Conservation (phyloP, 2,888 invertebrate genomes). For the Leptopterna dolabrata region DNA sequence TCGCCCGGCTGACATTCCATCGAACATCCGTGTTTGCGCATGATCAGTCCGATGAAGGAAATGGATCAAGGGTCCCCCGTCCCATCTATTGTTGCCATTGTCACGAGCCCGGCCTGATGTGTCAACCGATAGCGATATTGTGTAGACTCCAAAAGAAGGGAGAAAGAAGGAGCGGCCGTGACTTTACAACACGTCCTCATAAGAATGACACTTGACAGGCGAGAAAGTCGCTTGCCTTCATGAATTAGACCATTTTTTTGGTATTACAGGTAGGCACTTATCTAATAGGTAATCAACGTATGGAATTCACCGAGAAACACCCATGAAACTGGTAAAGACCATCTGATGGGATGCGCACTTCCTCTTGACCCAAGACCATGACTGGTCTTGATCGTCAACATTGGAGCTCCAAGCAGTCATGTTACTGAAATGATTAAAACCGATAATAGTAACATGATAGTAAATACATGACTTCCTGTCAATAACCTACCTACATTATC, state of each 20-base stretch:
- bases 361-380: too few species aligned
- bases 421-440: too few species aligned
- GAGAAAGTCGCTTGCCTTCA: background rate
- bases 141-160: background rate
- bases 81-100: background rate
- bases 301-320: too few species aligned
- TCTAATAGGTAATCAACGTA: too few species aligned
- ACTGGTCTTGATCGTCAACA: too few species aligned
- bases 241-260: background rate
- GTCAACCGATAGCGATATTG: background rate
- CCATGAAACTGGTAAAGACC: too few species aligned
- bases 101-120: background rate
- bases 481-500: too few species aligned
- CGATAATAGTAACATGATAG: too few species aligned
- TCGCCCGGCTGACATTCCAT: background rate
- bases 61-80: background rate
- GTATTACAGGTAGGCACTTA: too few species aligned
- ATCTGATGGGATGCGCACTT: too few species aligned
- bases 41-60: constrained; percentile 3
- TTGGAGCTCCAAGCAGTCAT: too few species aligned
- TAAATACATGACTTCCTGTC: too few species aligned
- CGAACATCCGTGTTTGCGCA: background rate
- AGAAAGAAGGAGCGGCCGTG: background rate
- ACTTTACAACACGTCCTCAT: background rate
- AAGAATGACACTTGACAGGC: background rate